Percentiles rank a stretch among this genome's conserved stretches.
phyloP scores from a whole-genome alignment of 2,113 vertebrate species.

The Saguinus imperator region DNA sequence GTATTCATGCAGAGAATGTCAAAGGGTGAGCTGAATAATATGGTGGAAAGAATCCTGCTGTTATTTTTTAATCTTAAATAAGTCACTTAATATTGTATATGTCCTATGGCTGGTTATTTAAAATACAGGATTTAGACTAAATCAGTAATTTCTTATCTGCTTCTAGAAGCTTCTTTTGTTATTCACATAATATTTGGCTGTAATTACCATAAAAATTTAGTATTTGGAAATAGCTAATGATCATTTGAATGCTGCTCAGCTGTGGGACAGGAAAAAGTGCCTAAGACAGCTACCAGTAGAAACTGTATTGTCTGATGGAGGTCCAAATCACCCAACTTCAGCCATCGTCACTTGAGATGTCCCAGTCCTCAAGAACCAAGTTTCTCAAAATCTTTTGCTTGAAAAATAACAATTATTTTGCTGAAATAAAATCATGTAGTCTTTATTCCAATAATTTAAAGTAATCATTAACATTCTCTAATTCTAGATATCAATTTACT shows the following conservation, averaged over 20 bases:
- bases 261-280: background rate
- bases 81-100: background rate
- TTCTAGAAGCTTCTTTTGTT: background rate
- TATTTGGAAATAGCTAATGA: background rate
- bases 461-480: background rate
- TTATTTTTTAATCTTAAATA: background rate
- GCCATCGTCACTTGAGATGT: too few relatives aligned
- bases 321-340: background rate
- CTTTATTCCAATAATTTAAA: background rate
- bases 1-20: background rate
- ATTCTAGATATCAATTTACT: background rate
- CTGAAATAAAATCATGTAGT: background rate
- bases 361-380: background rate
- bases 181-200: background rate
- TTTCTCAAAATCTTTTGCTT: background rate
- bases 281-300: background rate
- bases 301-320: rapidly evolving
- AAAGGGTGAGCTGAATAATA: background rate
- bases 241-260: background rate
- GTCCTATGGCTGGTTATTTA: background rate
- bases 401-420: background rate
- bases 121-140: background rate
- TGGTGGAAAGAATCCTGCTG: background rate
- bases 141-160: background rate
- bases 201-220: background rate